These are phyloP conservation scores for Hofmannophila pseudospretella DNA, from an alignment of 2,888 invertebrate species.

Conservation along the genomic window DNA sequence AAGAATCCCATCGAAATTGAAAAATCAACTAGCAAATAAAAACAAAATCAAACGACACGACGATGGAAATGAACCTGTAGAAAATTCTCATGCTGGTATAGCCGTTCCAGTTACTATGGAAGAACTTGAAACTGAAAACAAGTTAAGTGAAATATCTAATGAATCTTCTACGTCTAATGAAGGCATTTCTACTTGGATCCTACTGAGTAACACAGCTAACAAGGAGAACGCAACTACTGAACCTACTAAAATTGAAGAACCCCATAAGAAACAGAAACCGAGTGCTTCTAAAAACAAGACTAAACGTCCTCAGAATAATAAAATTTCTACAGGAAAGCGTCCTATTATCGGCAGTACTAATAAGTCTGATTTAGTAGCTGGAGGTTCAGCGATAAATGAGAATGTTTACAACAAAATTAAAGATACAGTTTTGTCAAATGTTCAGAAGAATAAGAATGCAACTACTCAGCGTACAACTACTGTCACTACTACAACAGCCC, in stretches of 20 bases:
- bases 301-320: conserved; percentile 54
- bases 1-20: conserved; percentile 80
- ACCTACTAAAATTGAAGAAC: conserved; percentile 52
- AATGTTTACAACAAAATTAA: conserved; percentile 79
- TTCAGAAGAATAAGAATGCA: conserved; percentile 68
- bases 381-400: conserved; percentile 68
- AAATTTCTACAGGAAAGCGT: conserved; percentile 41
- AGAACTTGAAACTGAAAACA: conserved; percentile 77
- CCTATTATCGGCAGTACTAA: conserved; percentile 65
- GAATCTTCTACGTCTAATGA: conserved; percentile 78
- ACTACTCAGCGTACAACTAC: conserved; percentile 34
- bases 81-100: conserved; percentile 80
- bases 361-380: conserved; percentile 66
- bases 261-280: conserved; percentile 51
- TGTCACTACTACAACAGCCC: conserved; percentile 30
- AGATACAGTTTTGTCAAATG: conserved; percentile 76
- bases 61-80: conserved; percentile 47
- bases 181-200: conserved; percentile 87
- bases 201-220: conserved; percentile 75
- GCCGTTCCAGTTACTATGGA: conserved; percentile 82
- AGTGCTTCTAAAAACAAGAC: conserved; percentile 47
- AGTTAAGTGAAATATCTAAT: conserved; percentile 37
- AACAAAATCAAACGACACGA: conserved; percentile 61
- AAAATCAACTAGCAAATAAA: conserved; percentile 66
- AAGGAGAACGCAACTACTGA: conserved; percentile 54